A percentile compares a stretch with the other conserved stretches of the same genome.
Evolutionary conservation across 2,113 vertebrate genomes (phyloP).

Genomic region (Tychaedon coryphoeus): DNA sequence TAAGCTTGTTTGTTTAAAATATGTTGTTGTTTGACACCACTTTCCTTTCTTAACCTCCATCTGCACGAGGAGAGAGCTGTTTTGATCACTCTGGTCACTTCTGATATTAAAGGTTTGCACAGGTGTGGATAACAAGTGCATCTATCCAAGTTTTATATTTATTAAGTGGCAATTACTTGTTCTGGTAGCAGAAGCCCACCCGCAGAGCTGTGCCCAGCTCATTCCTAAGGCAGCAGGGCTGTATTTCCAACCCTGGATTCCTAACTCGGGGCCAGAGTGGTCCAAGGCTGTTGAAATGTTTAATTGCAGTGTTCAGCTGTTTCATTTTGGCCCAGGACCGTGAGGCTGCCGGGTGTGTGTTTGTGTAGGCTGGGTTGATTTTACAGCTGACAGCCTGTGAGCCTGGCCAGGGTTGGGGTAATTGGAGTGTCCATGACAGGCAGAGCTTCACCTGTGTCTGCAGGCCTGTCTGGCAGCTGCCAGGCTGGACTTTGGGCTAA

Average conservation of each 20-base stretch:
- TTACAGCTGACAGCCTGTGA: background rate
- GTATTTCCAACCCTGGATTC: background rate
- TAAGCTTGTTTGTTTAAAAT: background rate
- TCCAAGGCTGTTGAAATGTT: background rate
- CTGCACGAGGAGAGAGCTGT: background rate
- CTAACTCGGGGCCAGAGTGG: background rate
- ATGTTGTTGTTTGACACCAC: background rate
- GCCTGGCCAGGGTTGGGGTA: fast-evolving
- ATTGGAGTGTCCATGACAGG: background rate
- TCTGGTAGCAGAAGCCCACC: background rate
- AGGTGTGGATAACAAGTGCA: background rate
- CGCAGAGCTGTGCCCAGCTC: background rate
- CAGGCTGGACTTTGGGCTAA: background rate
- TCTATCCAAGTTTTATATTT: background rate
- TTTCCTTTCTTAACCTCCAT: background rate
- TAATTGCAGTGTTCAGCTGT: background rate
- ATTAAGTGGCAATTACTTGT: background rate
- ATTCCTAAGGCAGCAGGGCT: background rate
- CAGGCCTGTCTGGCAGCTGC: background rate
- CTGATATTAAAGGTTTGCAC: background rate
- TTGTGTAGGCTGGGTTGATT: background rate
- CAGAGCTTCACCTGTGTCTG: background rate
- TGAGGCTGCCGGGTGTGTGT: background rate
- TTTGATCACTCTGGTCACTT: background rate
- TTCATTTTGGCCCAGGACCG: background rate